These are phyloP conservation scores for Drosophila busckii DNA, from an alignment of 1,140 invertebrate genomes.

Conservation along the genomic window DNA sequence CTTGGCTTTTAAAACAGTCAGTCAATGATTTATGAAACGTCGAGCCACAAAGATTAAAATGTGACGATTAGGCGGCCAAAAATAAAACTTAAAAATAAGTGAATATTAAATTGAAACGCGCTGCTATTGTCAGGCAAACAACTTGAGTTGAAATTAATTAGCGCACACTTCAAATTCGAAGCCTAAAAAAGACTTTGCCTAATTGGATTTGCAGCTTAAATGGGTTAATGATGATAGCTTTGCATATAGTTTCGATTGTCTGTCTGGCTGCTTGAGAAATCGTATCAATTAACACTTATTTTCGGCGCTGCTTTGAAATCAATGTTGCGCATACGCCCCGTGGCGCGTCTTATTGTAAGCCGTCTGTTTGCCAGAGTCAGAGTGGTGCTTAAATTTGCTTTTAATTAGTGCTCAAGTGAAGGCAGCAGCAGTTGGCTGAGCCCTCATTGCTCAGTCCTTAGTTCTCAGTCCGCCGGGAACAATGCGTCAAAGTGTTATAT, in stretches of 20 bases:
- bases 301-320: conserved; percentile 25
- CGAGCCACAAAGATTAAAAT: conserved; percentile 10
- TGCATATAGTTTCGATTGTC: conserved; percentile 31
- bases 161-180: conserved; percentile 20
- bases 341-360: conserved; percentile 5
- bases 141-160: conserved; percentile 22
- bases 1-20: conserved; percentile 20
- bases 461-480: conserved; percentile 30
- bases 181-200: conserved; percentile 31
- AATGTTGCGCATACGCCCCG: conserved; percentile 15
- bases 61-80: conserved; percentile 6
- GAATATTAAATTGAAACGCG: background rate
- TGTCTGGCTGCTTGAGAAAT: conserved; percentile 48
- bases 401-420: conserved; percentile 50
- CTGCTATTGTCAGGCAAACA: conserved; percentile 1
- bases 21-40: conserved; percentile 30
- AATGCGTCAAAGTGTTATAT: conserved; percentile 59
- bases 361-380: conserved; percentile 23
- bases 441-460: conserved; percentile 22
- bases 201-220: conserved; percentile 56
- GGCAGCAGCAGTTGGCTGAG: conserved; percentile 15
- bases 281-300: conserved; percentile 62
- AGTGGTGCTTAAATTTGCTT: conserved; percentile 63
- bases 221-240: conserved; percentile 50
- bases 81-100: background rate